Evolutionary conservation across 2,888 invertebrate genomes (phyloP), one percentile per base, ranked within the genome.

Genomic region (Torymus auratus): DNA sequence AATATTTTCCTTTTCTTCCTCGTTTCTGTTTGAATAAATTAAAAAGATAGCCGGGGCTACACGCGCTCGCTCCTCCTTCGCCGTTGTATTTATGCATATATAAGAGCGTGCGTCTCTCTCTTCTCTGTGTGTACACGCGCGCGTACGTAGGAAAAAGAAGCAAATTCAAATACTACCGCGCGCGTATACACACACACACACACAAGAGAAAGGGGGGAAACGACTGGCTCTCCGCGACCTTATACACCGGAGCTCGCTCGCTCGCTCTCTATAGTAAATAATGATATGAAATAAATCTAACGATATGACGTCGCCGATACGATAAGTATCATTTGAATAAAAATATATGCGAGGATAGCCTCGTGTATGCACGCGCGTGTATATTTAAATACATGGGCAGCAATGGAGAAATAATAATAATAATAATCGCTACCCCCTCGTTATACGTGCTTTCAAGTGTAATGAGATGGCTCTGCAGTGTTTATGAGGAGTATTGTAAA

Each of bases 211-310:
- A 28, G 28, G 7, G 28, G 7, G 28, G 7, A 7, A 28, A 28
- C 28, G 28, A 7, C 28, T 28, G 3, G 7, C 7, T 28, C 28
- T 28, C 28, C 10, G 10, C 69, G 73, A 68, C 61, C 64, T 65
- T 69, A 67, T 56, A 61, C 67, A 28, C 3, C 5, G 28, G 28
- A 28, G 28, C 67, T 56, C 52, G 11, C 78, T 41, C 67, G 50
- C 62, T 11, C 12, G 1, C 41, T 69, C 53, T 50, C 13, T 72
- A 69, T 69, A 65, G 15, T 79, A 73, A 80, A 82, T 78, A 80
- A 80, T 78, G 72, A 77, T 75, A 65, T 20, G 68, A 80, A 75
- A 80, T 80, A 82, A 82, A 82, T 82, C 82, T 68, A 74, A 77
- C 73, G 61, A 67, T 79, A 79, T 73, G 82, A 80, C 77, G 73